Conservation (phyloP, 2,113 vertebrate species). For the Rhagologus leucostigma region DNA sequence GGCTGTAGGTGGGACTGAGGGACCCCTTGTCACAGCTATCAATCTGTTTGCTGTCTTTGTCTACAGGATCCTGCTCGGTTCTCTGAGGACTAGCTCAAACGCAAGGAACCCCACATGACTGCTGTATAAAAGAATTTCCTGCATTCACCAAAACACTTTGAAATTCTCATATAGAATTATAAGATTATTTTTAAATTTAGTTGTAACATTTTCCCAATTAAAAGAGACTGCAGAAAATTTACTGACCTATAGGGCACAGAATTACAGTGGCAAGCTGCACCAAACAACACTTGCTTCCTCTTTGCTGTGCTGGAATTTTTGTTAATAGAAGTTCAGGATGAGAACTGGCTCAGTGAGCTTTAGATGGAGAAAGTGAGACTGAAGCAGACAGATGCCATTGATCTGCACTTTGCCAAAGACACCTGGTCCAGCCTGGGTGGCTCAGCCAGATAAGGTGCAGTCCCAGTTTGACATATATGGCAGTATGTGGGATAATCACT, state of each 20-base stretch:
- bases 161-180: neutral
- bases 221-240: neutral
- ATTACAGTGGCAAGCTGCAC: neutral
- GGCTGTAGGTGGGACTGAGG: neutral
- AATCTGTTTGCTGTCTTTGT: neutral
- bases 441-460: neutral
- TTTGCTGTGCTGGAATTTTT: neutral
- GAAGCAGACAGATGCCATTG: neutral
- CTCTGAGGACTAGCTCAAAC: neutral
- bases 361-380: neutral
- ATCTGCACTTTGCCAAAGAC: neutral
- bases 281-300: neutral
- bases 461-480: neutral
- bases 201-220: neutral
- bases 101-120: fast-evolving
- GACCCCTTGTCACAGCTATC: neutral
- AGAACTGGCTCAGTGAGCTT: neutral
- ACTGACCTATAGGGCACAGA: neutral
- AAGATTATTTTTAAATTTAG: neutral
- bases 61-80: fast-evolving
- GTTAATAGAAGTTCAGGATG: neutral
- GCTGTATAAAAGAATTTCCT: neutral
- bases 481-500: neutral
- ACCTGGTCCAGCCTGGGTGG: too few relatives aligned
- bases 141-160: neutral